Evolutionary conservation across 2,888 invertebrate genomes (phyloP).

Genomic region (Schizaphis graminum): DNA sequence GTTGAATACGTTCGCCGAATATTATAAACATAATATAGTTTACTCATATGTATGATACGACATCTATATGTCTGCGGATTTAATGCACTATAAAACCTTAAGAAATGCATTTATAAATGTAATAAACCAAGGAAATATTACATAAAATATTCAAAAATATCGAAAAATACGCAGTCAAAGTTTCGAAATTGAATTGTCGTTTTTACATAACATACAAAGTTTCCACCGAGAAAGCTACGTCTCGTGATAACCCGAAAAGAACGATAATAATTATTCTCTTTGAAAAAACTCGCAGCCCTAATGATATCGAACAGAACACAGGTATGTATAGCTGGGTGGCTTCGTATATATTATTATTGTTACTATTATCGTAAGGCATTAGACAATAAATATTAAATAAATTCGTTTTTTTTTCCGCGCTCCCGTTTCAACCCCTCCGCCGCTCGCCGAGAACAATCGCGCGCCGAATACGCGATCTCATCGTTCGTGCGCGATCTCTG

Average conservation of each 20-base stretch:
- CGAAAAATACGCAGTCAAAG: background rate
- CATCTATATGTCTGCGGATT: background rate
- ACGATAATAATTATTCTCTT: background rate
- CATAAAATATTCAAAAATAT: background rate
- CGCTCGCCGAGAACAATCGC: conserved; percentile 21
- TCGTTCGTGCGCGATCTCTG: conserved; percentile 43
- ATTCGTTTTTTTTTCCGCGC: conserved; percentile 18
- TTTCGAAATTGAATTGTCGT: background rate
- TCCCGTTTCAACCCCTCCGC: conserved; percentile 7
- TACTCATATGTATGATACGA: background rate
- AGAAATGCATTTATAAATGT: background rate
- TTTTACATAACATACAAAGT: background rate
- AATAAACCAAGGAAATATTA: background rate
- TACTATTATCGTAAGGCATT: background rate
- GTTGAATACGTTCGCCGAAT: background rate
- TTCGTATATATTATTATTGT: conserved; percentile 11
- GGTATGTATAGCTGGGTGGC: background rate
- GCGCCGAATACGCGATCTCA: conserved; percentile 34
- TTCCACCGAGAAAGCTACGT: background rate
- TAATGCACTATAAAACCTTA: background rate
- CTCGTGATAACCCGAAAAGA: background rate
- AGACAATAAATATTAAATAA: conserved; percentile 39
- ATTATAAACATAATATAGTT: background rate
- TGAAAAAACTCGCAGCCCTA: background rate
- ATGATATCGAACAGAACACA: background rate